phyloP scores from a whole-genome alignment of 2,797 vertebrate species.

The Gallinago nigripennis region DNA sequence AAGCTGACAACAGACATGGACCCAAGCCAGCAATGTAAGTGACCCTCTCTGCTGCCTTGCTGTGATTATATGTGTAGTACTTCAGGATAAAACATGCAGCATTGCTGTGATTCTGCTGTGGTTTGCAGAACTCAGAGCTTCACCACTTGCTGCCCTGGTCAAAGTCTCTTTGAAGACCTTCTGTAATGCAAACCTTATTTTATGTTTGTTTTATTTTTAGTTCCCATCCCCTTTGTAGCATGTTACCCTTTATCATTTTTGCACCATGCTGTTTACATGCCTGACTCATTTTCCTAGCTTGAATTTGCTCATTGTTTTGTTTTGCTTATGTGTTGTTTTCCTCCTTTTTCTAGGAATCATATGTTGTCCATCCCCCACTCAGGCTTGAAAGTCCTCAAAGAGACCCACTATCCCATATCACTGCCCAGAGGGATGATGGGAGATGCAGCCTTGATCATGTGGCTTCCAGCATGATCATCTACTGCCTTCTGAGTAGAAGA shows the following conservation, averaged over 20 bases:
- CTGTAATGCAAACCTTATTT: conserved; percentile 66
- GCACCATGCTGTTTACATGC: conserved; percentile 80
- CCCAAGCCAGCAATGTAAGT: conserved; percentile 99
- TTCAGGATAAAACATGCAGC: conserved; percentile 74
- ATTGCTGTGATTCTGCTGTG: conserved; percentile 75
- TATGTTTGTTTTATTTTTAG: conserved; percentile 72
- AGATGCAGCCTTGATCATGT: conserved; percentile 96
- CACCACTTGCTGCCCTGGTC: conserved; percentile 69
- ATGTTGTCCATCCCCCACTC: conserved; percentile 99
- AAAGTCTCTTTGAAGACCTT: conserved; percentile 86
- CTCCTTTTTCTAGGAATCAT: conserved; percentile 99
- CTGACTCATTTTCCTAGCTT: conserved; percentile 86
- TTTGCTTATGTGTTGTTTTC: conserved; percentile 99
- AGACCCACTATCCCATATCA: conserved; percentile 99
- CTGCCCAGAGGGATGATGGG: conserved; percentile 94
- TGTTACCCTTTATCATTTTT: conserved; percentile 74
- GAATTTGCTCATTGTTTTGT: conserved; percentile 90
- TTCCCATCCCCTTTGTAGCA: conserved; percentile 77
- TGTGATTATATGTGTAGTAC: conserved; percentile 35
- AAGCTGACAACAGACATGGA: conserved; percentile 96
- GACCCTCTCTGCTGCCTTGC: conserved; percentile 22
- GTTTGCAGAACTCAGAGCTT: conserved; percentile 72
- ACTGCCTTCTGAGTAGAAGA: conserved; percentile 98
- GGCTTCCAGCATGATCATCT: conserved; percentile 92
- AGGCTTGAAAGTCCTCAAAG: conserved; percentile 99